phyloP scores from a whole-genome alignment of 2,113 vertebrate species.

The Peromyscus leucopus region DNA sequence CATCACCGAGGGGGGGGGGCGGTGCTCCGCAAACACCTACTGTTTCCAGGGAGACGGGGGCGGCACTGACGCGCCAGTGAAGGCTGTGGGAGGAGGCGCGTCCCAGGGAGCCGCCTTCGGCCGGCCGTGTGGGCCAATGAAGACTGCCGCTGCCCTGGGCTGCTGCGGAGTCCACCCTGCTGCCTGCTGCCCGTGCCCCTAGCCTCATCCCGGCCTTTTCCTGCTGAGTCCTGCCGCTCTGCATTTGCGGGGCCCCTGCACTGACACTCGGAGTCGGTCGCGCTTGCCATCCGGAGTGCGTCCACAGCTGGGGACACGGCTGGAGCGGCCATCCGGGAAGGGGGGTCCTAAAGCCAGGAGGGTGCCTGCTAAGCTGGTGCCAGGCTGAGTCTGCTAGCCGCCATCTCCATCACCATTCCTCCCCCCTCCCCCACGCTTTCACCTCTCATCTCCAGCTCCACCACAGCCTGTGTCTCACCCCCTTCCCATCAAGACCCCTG shows the following conservation, averaged over 20 bases:
- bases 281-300: neutral
- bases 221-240: neutral
- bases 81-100: conserved; percentile 14
- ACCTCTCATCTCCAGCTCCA: neutral
- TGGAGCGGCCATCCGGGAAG: neutral
- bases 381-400: neutral
- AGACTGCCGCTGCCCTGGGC: neutral
- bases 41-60: conserved; percentile 54
- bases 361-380: neutral
- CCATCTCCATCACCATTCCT: neutral
- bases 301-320: neutral
- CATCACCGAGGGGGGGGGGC: accelerated
- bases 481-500: neutral
- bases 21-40: neutral
- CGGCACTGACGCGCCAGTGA: neutral
- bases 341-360: neutral
- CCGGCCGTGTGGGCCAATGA: neutral
- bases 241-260: neutral
- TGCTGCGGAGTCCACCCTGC: neutral
- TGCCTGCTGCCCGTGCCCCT: neutral
- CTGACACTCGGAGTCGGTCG: neutral
- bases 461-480: neutral
- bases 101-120: conserved; percentile 21
- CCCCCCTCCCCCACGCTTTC: neutral
- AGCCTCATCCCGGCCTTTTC: no score